A percentile compares a stretch with the other conserved stretches of the same genome.
Conservation (phyloP, 2,888 invertebrate genomes). For the Torymus aiolomorphi region DNA sequence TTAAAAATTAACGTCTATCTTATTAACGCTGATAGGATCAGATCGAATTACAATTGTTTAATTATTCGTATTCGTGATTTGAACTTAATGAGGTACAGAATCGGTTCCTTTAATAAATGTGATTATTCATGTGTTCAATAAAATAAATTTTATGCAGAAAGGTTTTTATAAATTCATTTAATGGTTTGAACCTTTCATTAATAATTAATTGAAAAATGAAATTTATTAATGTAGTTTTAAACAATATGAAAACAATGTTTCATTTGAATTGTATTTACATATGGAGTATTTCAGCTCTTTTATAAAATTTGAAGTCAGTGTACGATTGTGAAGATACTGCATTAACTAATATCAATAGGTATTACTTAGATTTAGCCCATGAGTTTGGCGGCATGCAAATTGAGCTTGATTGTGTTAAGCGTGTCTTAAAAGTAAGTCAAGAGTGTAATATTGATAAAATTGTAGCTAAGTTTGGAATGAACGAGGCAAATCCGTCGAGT, state of each 20-base stretch:
- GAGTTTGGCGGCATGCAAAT: conserved; percentile 52
- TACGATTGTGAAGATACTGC: conserved; percentile 33
- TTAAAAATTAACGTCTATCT: background rate
- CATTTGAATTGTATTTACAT: no score
- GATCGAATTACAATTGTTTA: conserved; percentile 1
- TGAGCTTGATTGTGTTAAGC: conserved; percentile 30
- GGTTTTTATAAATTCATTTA: no score
- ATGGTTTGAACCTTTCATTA: no score
- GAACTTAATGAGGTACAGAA: no score
- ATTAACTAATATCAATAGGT: conserved; percentile 45
- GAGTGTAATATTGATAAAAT: conserved; percentile 42
- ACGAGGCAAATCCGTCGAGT: conserved; percentile 26
- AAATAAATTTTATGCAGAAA: no score
- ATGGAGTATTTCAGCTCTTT: no score
- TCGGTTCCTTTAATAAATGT: no score
- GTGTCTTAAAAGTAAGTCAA: conserved; percentile 41
- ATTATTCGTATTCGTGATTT: conserved; percentile 1
- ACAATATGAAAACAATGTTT: no score
- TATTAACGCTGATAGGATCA: conserved; percentile 11
- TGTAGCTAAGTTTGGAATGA: conserved; percentile 41
- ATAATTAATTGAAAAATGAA: no score
- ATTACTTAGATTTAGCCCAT: conserved; percentile 24
- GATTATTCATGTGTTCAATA: no score
- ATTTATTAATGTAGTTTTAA: no score
- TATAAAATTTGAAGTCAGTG: no score